A percentile compares a stretch with the other conserved stretches of the same genome.
These are phyloP conservation scores for Tonatia bakeri DNA, from an alignment of 2,113 vertebrate species.

Conservation along the genomic window DNA sequence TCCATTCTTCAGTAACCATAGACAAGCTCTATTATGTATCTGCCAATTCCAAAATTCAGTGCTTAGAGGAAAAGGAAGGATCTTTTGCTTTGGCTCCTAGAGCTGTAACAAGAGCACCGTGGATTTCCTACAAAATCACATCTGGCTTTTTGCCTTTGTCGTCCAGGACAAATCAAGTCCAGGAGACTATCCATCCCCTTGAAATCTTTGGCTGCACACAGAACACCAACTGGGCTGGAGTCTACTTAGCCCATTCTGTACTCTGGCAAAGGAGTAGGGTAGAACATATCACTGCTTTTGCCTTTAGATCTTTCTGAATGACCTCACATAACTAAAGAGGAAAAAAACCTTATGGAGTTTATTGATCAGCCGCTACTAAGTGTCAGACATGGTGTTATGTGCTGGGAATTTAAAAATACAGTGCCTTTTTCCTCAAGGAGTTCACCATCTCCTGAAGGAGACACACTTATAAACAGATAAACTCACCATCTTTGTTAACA, in stretches of 20 bases:
- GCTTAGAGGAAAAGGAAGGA: neutral
- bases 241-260: neutral
- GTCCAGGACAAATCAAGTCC: conserved; percentile 49
- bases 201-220: conserved; percentile 30
- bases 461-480: neutral
- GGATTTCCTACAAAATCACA: conserved; percentile 43
- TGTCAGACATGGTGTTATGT: neutral
- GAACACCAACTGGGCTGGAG: conserved; percentile 16
- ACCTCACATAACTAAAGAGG: neutral
- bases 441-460: neutral
- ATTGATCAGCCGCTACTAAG: neutral
- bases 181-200: conserved; percentile 30
- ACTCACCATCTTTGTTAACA: neutral
- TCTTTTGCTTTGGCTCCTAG: conserved; percentile 46
- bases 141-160: conserved; percentile 54
- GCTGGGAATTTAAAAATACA: neutral
- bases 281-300: neutral
- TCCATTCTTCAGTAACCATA: conserved; percentile 44
- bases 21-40: conserved; percentile 36
- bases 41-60: conserved; percentile 53
- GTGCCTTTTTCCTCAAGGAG: neutral
- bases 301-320: neutral
- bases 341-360: neutral
- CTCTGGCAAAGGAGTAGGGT: neutral
- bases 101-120: conserved; percentile 48